A percentile compares a stretch with the other conserved stretches of the same genome.
Conservation (phyloP, 2,888 invertebrate species). For the Herminia tarsipennalis region DNA sequence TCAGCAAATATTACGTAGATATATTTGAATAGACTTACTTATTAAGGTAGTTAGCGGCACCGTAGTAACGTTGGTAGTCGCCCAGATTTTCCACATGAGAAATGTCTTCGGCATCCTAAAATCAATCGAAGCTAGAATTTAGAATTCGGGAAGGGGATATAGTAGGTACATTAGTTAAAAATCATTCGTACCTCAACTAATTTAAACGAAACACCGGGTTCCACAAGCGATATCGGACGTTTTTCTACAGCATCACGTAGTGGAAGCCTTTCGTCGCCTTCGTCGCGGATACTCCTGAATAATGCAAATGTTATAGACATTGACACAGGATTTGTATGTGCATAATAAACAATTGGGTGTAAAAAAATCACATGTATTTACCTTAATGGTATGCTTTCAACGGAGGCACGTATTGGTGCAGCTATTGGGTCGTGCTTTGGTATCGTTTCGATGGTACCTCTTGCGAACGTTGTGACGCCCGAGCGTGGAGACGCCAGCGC, state of each 20-base stretch:
- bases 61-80: slow-evolving; percentile 67
- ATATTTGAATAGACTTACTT: slow-evolving; percentile 55
- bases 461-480: slow-evolving; percentile 55
- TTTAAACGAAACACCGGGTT: slow-evolving; percentile 59
- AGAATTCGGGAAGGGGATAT: too few relatives aligned
- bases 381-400: slow-evolving; percentile 89
- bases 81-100: slow-evolving; percentile 33
- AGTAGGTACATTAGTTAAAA: too few relatives aligned
- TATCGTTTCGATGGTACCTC: slow-evolving; percentile 72
- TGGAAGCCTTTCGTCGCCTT: slow-evolving; percentile 82
- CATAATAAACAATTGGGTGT: slow-evolving; percentile 16
- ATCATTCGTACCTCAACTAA: slow-evolving; percentile 54
- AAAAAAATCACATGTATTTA: slow-evolving; percentile 41
- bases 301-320: slow-evolving; percentile 11
- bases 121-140: not conserved
- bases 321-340: slow-evolving; percentile 16
- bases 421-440: slow-evolving; percentile 73
- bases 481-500: slow-evolving; percentile 65
- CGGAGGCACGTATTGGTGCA: slow-evolving; percentile 89
- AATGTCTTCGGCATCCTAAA: slow-evolving; percentile 61
- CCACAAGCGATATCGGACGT: slow-evolving; percentile 74
- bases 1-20: too few relatives aligned
- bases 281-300: slow-evolving; percentile 70
- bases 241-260: slow-evolving; percentile 90
- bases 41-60: slow-evolving; percentile 75